phyloP scores from a whole-genome alignment of 2,888 invertebrate genomes.

The Timema cristinae region DNA sequence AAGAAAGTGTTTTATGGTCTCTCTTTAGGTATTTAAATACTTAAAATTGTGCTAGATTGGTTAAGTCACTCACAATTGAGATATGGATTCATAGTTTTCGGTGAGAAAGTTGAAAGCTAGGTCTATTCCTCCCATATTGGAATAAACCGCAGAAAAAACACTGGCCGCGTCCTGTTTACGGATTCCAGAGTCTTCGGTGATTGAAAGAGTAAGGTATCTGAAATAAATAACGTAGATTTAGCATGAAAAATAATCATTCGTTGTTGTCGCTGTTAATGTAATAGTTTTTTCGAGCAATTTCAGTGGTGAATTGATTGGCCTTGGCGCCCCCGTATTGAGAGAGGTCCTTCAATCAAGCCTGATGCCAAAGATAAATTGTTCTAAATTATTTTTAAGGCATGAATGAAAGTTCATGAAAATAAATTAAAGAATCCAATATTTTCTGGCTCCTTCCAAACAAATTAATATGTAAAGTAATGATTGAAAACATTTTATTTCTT shows the following conservation, averaged over 20 bases:
- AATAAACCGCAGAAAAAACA: conserved; percentile 26
- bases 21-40: not conserved
- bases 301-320: too few species aligned
- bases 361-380: too few species aligned
- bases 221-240: not conserved
- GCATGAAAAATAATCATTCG: not conserved
- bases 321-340: too few species aligned
- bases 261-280: too few species aligned
- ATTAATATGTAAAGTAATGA: too few species aligned
- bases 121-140: conserved; percentile 23
- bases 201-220: conserved; percentile 19
- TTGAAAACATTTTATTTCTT: too few species aligned
- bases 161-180: conserved; percentile 23
- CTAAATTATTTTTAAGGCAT: too few species aligned
- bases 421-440: too few species aligned
- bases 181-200: conserved; percentile 18
- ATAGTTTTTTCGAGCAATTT: too few species aligned
- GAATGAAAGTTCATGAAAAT: too few species aligned
- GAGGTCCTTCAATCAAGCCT: too few species aligned
- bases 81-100: conserved; percentile 12
- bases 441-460: too few species aligned
- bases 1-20: not conserved
- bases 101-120: conserved; percentile 26
- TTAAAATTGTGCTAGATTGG: not conserved
- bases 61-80: conserved; percentile 18